Evolutionary conservation across 1,140 invertebrate genomes (phyloP), one percentile per base, ranked within the genome.

Genomic region (Drosophila lowei): DNA sequence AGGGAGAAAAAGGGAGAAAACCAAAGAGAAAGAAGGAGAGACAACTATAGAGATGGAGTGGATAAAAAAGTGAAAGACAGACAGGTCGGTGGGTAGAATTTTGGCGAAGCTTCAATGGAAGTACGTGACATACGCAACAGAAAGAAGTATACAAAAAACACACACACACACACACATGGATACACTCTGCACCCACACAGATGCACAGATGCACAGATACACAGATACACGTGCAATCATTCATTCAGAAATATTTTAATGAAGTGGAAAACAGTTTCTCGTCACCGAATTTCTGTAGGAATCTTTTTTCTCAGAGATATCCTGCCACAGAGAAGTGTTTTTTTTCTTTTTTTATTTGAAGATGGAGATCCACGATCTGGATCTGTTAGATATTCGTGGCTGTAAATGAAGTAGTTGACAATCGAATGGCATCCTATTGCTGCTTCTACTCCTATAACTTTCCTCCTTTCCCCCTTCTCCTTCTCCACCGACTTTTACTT

Each of bases 61-160:
- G 3, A 5, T 38, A 47, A 38, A 49, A 34, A 23, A 13, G 9
- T 0, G 15, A 44, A 42, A 59, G 3, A 13, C 1, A 5, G 34
- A 4, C 3, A 53, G 25, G 28, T 21, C 28, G 16, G 5, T 48
- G 30, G 43, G 28, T 8, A 8, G 53, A 25, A 44, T 41, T 72
- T 72, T 48, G 41, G 30, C 71, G 66, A 28, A 41, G 71, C 47
- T 70, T 46, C 46, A 46, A 72, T 71, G 53, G 71, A 74, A 74
- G 58, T 75, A 75, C 72, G 72, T 75, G 72, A 75, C 72, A 75
- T 67, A 67, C 61, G 62, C 43, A 34, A 3, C 8, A 34, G 47
- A 42, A 23, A 55, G n/a, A n/a, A n/a, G n/a, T n/a, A n/a, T n/a
- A n/a, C n/a, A n/a, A n/a, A n/a, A n/a, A 38, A 38, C 43, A 53